Conservation (phyloP, 2,888 invertebrate species). For the Neocrepidodera transversa region DNA sequence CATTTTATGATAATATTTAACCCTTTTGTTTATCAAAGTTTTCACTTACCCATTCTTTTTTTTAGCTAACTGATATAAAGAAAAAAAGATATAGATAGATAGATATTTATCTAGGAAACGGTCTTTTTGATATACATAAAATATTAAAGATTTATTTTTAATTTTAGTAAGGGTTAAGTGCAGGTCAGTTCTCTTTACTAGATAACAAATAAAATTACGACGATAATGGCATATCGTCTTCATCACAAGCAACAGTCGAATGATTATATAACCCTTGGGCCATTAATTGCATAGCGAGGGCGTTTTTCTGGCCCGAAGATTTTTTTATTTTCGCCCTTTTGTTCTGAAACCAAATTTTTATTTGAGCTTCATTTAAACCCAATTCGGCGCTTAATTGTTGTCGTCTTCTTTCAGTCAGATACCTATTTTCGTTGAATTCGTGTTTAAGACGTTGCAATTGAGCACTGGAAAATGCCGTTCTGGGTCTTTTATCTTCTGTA, state of each 20-base stretch:
- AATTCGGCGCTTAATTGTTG: conserved; percentile 91
- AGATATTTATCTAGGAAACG: too few relatives aligned
- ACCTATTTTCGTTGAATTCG: conserved; percentile 92
- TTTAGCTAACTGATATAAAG: too few relatives aligned
- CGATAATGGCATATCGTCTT: conserved; percentile 59
- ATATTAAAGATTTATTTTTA: conserved; percentile 15
- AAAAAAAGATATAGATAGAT: too few relatives aligned
- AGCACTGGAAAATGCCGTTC: conserved; percentile 95
- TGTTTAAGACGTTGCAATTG: conserved; percentile 90
- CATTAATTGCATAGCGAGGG: conserved; percentile 88
- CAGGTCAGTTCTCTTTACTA: too few relatives aligned
- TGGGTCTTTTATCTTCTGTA: conserved; percentile 86
- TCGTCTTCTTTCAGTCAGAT: conserved; percentile 90
- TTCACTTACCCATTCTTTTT: too few relatives aligned
- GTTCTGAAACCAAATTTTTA: conserved; percentile 98
- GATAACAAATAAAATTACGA: conserved; percentile 30
- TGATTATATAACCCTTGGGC: conserved; percentile 95
- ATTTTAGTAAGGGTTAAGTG: too few relatives aligned
- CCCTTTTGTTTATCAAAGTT: too few relatives aligned
- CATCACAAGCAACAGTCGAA: conserved; percentile 69
- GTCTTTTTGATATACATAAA: too few relatives aligned
- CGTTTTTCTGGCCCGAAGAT: conserved; percentile 82
- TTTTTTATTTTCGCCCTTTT: conserved; percentile 97
- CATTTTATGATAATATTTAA: too few relatives aligned
- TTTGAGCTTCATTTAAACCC: conserved; percentile 94